Evolutionary conservation across 2,888 invertebrate genomes (phyloP).

Genomic region (Spatulosminthurus flaviceps): DNA sequence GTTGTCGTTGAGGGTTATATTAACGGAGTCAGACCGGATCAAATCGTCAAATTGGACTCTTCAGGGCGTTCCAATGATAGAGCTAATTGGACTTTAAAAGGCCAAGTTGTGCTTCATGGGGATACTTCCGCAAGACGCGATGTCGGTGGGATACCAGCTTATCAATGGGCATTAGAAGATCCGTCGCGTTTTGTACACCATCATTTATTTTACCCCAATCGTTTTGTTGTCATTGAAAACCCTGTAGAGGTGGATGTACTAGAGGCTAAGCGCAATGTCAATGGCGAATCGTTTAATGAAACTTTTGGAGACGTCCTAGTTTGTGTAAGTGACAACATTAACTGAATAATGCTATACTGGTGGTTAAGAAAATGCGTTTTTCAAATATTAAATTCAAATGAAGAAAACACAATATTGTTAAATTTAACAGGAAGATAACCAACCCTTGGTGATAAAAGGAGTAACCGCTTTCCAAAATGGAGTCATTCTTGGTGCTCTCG

Average conservation of each 20-base stretch:
- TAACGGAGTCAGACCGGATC: conserved; percentile 45
- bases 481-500: conserved; percentile 39
- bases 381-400: too few relatives aligned
- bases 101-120: conserved; percentile 41
- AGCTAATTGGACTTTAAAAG: conserved; percentile 51
- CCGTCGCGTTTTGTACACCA: conserved; percentile 38
- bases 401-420: too few relatives aligned
- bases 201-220: conserved; percentile 49
- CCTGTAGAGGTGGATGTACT: conserved; percentile 51
- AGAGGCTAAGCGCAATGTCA: conserved; percentile 48
- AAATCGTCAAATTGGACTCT: conserved; percentile 47
- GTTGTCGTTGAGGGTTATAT: conserved; percentile 39
- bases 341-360: too few relatives aligned
- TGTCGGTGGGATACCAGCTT: conserved; percentile 54
- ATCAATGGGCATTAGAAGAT: conserved; percentile 47
- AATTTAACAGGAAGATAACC: conserved; percentile 16
- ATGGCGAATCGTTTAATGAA: conserved; percentile 50
- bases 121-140: conserved; percentile 46
- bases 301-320: conserved; percentile 49
- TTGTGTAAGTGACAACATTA: conserved; percentile 55
- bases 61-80: conserved; percentile 1
- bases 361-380: too few relatives aligned
- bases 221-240: conserved; percentile 51
- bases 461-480: conserved; percentile 47
- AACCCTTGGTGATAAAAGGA: conserved; percentile 37